phyloP scores from a whole-genome alignment of 2,888 invertebrate species.

The Omphaloscelis lunosa region DNA sequence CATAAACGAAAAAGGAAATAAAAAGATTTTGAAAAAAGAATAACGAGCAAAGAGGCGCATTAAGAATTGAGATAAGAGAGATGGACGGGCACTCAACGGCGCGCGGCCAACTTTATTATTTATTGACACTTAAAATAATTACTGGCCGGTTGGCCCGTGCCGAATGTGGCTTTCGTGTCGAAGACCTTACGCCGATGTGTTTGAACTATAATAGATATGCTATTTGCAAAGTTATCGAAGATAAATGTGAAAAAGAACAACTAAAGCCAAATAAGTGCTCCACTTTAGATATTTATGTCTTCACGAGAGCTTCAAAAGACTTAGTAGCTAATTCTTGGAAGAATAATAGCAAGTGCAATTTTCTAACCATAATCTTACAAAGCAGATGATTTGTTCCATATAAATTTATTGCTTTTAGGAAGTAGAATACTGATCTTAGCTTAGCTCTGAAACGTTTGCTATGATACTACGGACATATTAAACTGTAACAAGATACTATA shows the following conservation, averaged over 20 bases:
- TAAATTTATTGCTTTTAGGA: not conserved
- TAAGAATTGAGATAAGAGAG: slow-evolving; percentile 90
- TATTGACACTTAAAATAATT: slow-evolving; percentile 91
- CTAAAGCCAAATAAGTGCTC: slow-evolving; percentile 9
- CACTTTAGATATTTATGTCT: not conserved
- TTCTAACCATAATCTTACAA: not conserved
- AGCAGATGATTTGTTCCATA: not conserved
- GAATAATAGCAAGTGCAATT: not conserved
- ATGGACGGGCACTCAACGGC: slow-evolving; percentile 89
- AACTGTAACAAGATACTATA: not conserved
- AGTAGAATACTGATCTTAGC: not conserved
- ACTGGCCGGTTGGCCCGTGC: slow-evolving; percentile 88
- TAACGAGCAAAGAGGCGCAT: slow-evolving; percentile 89
- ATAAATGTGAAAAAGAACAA: slow-evolving; percentile 8
- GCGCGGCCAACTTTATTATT: slow-evolving; percentile 89
- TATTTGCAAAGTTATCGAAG: slow-evolving; percentile 49
- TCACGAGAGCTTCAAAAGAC: not conserved
- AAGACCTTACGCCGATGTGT: slow-evolving; percentile 75
- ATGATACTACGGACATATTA: no score
- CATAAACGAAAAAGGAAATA: slow-evolving; percentile 84
- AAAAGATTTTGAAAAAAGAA: slow-evolving; percentile 82
- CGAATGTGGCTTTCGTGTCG: slow-evolving; percentile 79
- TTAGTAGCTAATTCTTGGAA: not conserved
- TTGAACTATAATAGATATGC: slow-evolving; percentile 61
- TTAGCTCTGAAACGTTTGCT: not conserved